Base-by-base conservation (phyloP, 2,113 vertebrate genomes). In the Neoarius graeffei region DNA sequence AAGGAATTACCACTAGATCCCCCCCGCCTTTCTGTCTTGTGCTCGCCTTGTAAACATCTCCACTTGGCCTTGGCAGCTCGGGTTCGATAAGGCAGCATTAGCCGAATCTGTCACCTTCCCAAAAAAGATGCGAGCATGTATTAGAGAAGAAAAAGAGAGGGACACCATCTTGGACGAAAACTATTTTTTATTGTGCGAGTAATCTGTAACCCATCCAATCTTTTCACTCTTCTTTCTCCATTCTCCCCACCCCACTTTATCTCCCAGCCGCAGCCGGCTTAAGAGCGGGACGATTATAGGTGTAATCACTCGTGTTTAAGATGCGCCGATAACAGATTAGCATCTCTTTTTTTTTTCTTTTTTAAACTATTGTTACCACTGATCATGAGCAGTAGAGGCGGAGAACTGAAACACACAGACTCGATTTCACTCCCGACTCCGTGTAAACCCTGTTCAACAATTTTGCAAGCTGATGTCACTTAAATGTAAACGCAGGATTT, bases 281-380 rank as follows among this genome's bases (percentile, higher is more conserved):
- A 93, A 93, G 91, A 90, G 89, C 93, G 85, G 90, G 90, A 92
- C 92, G 90, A 94, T 95, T 94, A 94, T 94, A 84, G 88, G 90
- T 94, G 92, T 94, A 95, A 95, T 94, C 94, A 87, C 94, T 93
- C 91, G 90, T 92, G 91, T 94, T 94, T 94, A 91, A 94, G 94
- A 96, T 95, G 89, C 93, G 92, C 92, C 92, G 95, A 95, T 95
- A 95, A 89, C 89, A 94, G 92, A 92, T 93, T 67, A 81, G 80
- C 88, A 92, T 88, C 84, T 86, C 59, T 71, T 64, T 64, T 66
- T 71, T 64, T 64, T 17, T 27, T 48, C 66, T 62, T 62, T 56
- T 56, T 60, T 73, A 54, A 3, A 52, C 84, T 60, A 64, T 85
- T 81, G 73, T 80, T 71, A 42, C 59, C 60, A 35, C 19, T 23